phyloP scores from a whole-genome alignment of 2,888 invertebrate genomes.

The Panorpa germanica region DNA sequence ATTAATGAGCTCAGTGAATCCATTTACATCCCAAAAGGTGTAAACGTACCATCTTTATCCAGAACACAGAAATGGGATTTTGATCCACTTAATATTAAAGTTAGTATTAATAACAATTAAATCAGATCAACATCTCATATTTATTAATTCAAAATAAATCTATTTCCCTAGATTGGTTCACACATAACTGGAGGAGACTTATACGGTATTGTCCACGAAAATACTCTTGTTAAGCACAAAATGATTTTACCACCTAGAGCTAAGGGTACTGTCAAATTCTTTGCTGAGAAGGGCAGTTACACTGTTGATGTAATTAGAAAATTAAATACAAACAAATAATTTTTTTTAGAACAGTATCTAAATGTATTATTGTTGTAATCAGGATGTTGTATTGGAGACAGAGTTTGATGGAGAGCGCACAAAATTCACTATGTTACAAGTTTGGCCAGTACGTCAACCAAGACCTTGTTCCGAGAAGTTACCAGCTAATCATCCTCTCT shows the following conservation, averaged over 20 bases:
- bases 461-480: slow-evolving; percentile 94
- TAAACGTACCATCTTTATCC: slow-evolving; percentile 84
- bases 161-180: slow-evolving; percentile 54
- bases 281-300: slow-evolving; percentile 89
- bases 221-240: slow-evolving; percentile 92
- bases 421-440: slow-evolving; percentile 92
- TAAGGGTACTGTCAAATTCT: slow-evolving; percentile 90
- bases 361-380: slow-evolving; percentile 13
- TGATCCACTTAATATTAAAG: slow-evolving; percentile 64
- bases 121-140: too few relatives aligned
- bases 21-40: slow-evolving; percentile 99
- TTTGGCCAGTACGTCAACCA: slow-evolving; percentile 98
- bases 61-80: slow-evolving; percentile 81
- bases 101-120: slow-evolving; percentile 20
- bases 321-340: slow-evolving; percentile 8
- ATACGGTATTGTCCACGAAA: slow-evolving; percentile 92
- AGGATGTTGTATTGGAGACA: slow-evolving; percentile 93
- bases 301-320: slow-evolving; percentile 58
- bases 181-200: slow-evolving; percentile 98
- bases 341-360: slow-evolving; percentile 1
- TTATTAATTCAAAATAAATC: slow-evolving; percentile 9
- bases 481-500: slow-evolving; percentile 93
- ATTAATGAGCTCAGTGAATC: slow-evolving; percentile 84
- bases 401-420: slow-evolving; percentile 94
- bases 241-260: slow-evolving; percentile 87